Percentiles rank a stretch among this genome's conserved stretches.
Conservation (phyloP, 2,113 vertebrate genomes). For the Hemiprocne comata region DNA sequence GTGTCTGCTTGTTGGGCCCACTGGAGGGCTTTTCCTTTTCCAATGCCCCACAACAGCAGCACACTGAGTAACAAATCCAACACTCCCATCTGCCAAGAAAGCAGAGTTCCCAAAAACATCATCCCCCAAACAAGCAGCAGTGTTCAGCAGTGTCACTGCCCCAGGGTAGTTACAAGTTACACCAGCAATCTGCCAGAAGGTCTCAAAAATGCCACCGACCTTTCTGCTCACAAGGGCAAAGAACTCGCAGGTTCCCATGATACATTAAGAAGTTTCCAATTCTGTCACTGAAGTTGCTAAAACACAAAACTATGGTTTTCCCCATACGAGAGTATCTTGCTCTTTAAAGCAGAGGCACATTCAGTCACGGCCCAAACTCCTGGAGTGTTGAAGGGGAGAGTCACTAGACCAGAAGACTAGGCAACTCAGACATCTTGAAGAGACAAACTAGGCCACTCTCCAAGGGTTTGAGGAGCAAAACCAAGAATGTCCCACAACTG, state of each 20-base stretch:
- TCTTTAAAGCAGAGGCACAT: neutral
- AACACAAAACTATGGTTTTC: neutral
- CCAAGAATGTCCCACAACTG: neutral
- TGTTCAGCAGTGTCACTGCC: neutral
- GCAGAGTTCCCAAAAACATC: neutral
- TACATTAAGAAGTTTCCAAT: neutral
- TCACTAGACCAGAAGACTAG: neutral
- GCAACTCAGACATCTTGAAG: neutral
- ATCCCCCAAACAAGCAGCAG: neutral
- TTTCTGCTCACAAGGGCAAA: neutral
- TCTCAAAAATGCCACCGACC: neutral
- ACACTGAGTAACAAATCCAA: neutral
- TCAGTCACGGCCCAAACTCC: neutral
- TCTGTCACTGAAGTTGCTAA: neutral
- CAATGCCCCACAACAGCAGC: neutral
- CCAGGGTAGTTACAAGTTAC: neutral
- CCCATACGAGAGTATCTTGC: neutral
- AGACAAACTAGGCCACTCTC: neutral
- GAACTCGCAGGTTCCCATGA: neutral
- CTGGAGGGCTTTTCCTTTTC: neutral
- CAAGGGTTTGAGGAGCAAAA: neutral
- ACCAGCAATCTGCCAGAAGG: neutral
- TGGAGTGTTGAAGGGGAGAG: neutral
- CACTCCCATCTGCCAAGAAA: neutral
- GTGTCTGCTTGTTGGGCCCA: neutral